Base-by-base conservation (phyloP, 2,797 vertebrate genomes). In the Synaphobranchus kaupii region DNA sequence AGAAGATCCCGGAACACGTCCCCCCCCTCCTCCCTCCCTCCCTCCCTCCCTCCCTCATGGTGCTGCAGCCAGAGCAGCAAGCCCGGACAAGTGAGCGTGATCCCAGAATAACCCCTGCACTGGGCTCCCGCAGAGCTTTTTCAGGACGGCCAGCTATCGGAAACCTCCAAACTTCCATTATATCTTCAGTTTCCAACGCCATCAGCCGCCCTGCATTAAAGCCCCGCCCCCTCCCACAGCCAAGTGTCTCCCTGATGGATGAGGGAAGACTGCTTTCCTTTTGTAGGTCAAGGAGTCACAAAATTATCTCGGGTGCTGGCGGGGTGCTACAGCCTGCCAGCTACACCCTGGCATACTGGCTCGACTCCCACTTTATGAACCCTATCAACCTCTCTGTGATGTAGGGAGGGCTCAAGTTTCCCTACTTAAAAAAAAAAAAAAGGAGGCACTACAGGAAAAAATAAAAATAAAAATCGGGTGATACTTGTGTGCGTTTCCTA, bases 1-100 rank as follows among this genome's bases (percentile, higher is more conserved):
- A 88, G 88, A 92, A 92, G 93, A 88, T 92, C 93, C 91, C 89
- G 94, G 94, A 95, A 95, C 93, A 94, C 90, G 92, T 87, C 88
- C 82, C 85, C 87, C 84, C 17, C 28, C 13, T 34, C 71, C 71
- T 31, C 12, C 63, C 25, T 34, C 82, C 84, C 87, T 87, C 90
- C 86, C 25, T 88, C 89, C 84, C 87, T 4, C 3, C 68, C 4
- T 1, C 9, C 10, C 39, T 88, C 91, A 68, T n/a, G 66, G 50
- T 13, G 58, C 88, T 91, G 66, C 76, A 90, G 91, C 90, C 86
- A 89, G 91, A 90, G 87, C 88, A 88, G 92, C 93, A 91, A 91
- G 94, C 89, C 92, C 52, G 87, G 92, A 91, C 95, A 94, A 84
- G 94, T 90, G 17, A 54, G 73, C 84, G 87, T 73, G 84, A 89